Conservation (phyloP, 2,113 vertebrate species). For the Phoenicopterus ruber region DNA sequence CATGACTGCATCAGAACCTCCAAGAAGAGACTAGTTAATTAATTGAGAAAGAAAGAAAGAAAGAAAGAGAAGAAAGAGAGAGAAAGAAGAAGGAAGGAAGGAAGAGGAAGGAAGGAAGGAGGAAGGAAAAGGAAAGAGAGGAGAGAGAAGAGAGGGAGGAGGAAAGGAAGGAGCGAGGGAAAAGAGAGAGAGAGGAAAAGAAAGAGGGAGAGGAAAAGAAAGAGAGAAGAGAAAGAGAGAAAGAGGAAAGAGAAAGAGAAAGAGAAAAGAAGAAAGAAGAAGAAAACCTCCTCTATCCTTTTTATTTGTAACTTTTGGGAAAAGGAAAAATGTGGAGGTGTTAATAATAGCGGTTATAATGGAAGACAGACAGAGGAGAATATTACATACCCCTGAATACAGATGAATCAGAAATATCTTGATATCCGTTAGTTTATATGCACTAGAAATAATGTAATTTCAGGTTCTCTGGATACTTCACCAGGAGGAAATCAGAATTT, state of each 20-base stretch:
- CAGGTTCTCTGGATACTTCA: background rate
- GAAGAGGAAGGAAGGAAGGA: too few species aligned
- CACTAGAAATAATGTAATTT: background rate
- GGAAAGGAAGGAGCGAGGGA: too few species aligned
- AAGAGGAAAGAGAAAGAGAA: too few species aligned
- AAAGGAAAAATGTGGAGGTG: background rate
- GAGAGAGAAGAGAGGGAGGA: too few species aligned
- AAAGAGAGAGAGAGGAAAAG: too few species aligned
- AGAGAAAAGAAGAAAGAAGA: too few species aligned
- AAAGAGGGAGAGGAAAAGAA: rapidly evolving
- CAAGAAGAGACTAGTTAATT: background rate
- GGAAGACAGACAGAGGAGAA: background rate
- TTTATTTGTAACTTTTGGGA: background rate
- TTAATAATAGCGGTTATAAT: background rate
- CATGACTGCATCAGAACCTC: background rate
- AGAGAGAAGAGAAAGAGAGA: too few species aligned
- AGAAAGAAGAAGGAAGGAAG: too few species aligned
- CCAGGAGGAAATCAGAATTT: background rate
- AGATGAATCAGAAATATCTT: background rate
- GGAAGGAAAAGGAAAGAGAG: rapidly evolving
- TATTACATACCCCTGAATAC: background rate
- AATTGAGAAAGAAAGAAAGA: background rate
- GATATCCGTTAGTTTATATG: background rate
- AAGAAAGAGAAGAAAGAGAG: rapidly evolving
- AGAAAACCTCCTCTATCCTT: background rate